A percentile compares a stretch with the other conserved stretches of the same genome.
Evolutionary conservation across 2,888 invertebrate species (phyloP).

Genomic region (Dynastes hyllus): DNA sequence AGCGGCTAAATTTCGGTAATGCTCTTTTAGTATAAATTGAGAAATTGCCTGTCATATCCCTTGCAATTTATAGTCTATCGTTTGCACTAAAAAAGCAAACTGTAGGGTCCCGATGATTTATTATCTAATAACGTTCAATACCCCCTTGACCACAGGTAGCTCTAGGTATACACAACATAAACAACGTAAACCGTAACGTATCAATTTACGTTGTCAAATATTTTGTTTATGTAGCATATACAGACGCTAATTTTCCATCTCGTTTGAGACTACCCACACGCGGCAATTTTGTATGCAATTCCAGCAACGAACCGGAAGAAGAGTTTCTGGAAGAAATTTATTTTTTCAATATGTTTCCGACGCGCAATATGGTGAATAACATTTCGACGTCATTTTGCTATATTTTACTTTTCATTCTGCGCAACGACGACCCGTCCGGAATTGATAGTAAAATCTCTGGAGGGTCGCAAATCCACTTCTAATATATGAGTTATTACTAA

Average conservation of each 20-base stretch:
- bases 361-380: conserved; percentile 25
- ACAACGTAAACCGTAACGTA: conserved; percentile 7
- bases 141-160: conserved; percentile 27
- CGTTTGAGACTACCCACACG: not conserved
- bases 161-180: not conserved
- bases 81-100: conserved; percentile 33
- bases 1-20: conserved; percentile 2
- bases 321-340: conserved; percentile 30
- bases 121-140: conserved; percentile 43
- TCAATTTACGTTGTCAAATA: conserved; percentile 28
- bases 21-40: conserved; percentile 40
- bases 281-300: not conserved
- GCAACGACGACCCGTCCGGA: not conserved
- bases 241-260: not conserved
- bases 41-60: conserved; percentile 39
- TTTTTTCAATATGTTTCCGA: conserved; percentile 34
- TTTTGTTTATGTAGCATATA: conserved; percentile 7
- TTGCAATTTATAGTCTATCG: conserved; percentile 37
- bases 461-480: conserved; percentile 35
- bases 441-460: conserved; percentile 38
- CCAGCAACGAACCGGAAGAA: not conserved
- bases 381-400: conserved; percentile 32
- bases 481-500: conserved; percentile 3
- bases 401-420: conserved; percentile 33
- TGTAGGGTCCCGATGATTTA: conserved; percentile 39